phyloP scores from a whole-genome alignment of 2,888 invertebrate genomes.

The Drosophila limbata region DNA sequence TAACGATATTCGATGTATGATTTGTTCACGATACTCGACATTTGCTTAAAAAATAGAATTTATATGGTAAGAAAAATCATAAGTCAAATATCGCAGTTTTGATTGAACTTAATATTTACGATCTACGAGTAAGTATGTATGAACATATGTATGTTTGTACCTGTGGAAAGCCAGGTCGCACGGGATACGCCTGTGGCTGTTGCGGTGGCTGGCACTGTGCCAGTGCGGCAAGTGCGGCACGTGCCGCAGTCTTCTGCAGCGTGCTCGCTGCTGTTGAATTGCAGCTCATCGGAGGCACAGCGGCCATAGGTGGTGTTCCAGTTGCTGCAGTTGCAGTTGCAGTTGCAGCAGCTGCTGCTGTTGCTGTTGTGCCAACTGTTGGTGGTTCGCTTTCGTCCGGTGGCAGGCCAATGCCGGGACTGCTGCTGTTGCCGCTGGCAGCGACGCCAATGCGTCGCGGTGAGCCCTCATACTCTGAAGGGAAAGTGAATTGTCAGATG shows the following conservation, averaged over 20 bases:
- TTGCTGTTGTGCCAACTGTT: slow-evolving; percentile 32
- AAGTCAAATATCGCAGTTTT: too few species aligned
- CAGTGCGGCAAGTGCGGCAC: slow-evolving; percentile 60
- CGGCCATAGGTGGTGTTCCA: slow-evolving; percentile 43
- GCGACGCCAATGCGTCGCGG: slow-evolving; percentile 66
- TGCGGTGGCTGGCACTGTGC: slow-evolving; percentile 59
- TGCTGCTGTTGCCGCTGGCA: slow-evolving; percentile 49
- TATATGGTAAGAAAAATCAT: too few species aligned
- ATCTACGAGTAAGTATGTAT: background rate
- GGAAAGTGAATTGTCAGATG: too few species aligned
- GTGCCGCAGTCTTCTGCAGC: slow-evolving; percentile 64
- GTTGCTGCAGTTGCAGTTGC: slow-evolving; percentile 27
- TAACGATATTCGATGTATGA: too few species aligned
- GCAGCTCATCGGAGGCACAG: slow-evolving; percentile 43
- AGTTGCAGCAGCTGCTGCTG: slow-evolving; percentile 20
- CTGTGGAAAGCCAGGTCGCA: slow-evolving; percentile 95
- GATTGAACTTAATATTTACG: background rate
- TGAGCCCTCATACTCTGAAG: slow-evolving; percentile 67
- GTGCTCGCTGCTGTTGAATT: slow-evolving; percentile 31
- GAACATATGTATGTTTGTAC: slow-evolving; percentile 60
- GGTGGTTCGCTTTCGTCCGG: slow-evolving; percentile 67
- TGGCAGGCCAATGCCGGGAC: slow-evolving; percentile 27
- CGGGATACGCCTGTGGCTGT: slow-evolving; percentile 87
- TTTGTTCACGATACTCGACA: too few species aligned
- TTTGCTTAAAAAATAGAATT: too few species aligned